Evolutionary conservation across 2,113 vertebrate species (phyloP).

Genomic region (Hippocampus comes): DNA sequence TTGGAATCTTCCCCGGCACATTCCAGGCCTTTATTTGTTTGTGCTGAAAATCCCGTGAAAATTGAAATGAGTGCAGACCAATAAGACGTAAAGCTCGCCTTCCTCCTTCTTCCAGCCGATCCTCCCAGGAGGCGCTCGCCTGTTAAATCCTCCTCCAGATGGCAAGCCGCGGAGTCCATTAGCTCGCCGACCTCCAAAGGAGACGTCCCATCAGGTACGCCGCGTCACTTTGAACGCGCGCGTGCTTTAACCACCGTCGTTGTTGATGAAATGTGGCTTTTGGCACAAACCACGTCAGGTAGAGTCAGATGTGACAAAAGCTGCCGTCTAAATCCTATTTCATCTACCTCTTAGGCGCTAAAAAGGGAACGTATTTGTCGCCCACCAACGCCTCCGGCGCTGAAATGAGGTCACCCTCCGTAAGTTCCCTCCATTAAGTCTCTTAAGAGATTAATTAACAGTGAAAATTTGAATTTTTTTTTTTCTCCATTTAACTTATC

Average conservation of each 20-base stretch:
- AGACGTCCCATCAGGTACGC: conserved; percentile 45
- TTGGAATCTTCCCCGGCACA: neutral
- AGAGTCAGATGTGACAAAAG: conserved; percentile 52
- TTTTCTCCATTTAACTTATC: conserved; percentile 23
- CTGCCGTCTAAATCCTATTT: conserved; percentile 64
- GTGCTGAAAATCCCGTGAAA: neutral
- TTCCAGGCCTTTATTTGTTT: neutral
- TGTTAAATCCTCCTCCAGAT: conserved; percentile 48
- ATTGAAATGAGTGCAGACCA: conserved; percentile 1
- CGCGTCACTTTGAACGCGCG: conserved; percentile 7
- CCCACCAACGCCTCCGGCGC: conserved; percentile 57
- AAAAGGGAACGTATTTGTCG: conserved; percentile 69
- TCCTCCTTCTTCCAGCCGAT: conserved; percentile 36
- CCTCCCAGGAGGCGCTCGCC: conserved; percentile 28
- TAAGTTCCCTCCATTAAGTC: conserved; percentile 70
- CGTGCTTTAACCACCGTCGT: conserved; percentile 17
- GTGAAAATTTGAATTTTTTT: conserved; percentile 51
- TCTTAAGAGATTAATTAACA: conserved; percentile 73
- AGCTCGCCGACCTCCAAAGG: conserved; percentile 25
- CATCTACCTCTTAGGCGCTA: conserved; percentile 69
- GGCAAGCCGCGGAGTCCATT: conserved; percentile 45
- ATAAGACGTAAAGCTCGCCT: conserved; percentile 13
- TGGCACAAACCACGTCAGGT: conserved; percentile 37
- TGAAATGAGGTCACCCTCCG: conserved; percentile 67
- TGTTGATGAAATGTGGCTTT: conserved; percentile 33